Conservation (phyloP, 2,113 vertebrate genomes). For the Nannobrachium achirus region DNA sequence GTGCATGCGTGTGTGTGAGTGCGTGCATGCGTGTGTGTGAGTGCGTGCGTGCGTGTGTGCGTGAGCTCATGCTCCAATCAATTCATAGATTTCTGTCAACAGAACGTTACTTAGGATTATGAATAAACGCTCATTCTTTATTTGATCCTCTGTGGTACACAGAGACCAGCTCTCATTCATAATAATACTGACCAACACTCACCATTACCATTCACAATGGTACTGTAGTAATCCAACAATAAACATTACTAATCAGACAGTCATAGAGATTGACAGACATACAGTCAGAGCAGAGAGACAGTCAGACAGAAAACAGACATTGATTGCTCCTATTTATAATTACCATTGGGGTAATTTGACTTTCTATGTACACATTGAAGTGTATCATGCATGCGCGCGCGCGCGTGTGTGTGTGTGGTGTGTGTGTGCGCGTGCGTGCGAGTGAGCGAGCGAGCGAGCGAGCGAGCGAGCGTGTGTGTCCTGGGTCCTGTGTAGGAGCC, state of each 20-base stretch:
- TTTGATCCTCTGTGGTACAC: slow-evolving; percentile 19
- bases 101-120: slow-evolving; percentile 29
- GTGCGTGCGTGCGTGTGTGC: background rate
- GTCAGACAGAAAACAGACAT: background rate
- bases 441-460: background rate
- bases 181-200: too few species aligned
- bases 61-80: background rate
- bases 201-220: too few species aligned
- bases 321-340: too few species aligned
- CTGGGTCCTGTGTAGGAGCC: background rate
- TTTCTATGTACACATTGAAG: background rate
- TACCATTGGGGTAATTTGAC: too few species aligned
- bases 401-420: background rate
- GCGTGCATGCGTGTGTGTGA: background rate
- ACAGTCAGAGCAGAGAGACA: background rate
- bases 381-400: background rate
- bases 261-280: background rate
- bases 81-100: slow-evolving; percentile 11
- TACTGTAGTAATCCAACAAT: too few species aligned
- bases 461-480: too few species aligned
- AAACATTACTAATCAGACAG: background rate
- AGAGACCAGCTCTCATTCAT: background rate
- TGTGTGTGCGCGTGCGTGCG: background rate
- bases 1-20: background rate
- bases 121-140: slow-evolving; percentile 44